These are phyloP conservation scores for Natrix natrix DNA, from an alignment of 2,797 vertebrate species.

Conservation along the genomic window DNA sequence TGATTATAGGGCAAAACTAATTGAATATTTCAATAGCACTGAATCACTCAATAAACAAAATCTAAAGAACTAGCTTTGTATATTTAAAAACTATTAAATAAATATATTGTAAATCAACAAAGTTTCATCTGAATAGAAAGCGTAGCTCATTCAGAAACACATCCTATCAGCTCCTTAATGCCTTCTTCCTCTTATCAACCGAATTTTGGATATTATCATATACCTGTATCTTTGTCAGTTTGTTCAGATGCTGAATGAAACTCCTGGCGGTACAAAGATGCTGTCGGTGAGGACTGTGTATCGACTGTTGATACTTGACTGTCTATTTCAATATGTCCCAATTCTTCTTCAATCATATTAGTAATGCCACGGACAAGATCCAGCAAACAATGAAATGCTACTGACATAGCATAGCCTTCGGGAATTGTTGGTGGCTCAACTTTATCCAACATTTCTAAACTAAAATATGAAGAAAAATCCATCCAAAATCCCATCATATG, in stretches of 20 bases:
- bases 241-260: conserved; percentile 68
- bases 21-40: neutral
- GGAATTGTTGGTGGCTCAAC: conserved; percentile 97
- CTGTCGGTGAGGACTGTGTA: conserved; percentile 56
- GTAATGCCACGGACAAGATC: conserved; percentile 98
- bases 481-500: neutral
- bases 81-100: neutral
- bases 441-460: conserved; percentile 98
- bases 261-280: conserved; percentile 68
- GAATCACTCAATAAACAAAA: neutral
- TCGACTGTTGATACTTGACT: conserved; percentile 51
- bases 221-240: conserved; percentile 81
- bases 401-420: conserved; percentile 98
- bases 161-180: neutral
- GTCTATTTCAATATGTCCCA: conserved; percentile 72
- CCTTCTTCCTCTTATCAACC: neutral
- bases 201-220: conserved; percentile 44
- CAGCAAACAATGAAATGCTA: conserved; percentile 96
- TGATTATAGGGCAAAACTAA: neutral
- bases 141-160: neutral
- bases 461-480: conserved; percentile 63
- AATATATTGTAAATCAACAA: neutral
- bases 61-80: neutral
- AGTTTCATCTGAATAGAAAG: neutral
- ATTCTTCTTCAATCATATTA: conserved; percentile 91